A percentile compares a stretch with the other conserved stretches of the same genome.
These are phyloP conservation scores for Leptopterna dolabrata DNA, from an alignment of 2,888 invertebrate species.

Conservation along the genomic window DNA sequence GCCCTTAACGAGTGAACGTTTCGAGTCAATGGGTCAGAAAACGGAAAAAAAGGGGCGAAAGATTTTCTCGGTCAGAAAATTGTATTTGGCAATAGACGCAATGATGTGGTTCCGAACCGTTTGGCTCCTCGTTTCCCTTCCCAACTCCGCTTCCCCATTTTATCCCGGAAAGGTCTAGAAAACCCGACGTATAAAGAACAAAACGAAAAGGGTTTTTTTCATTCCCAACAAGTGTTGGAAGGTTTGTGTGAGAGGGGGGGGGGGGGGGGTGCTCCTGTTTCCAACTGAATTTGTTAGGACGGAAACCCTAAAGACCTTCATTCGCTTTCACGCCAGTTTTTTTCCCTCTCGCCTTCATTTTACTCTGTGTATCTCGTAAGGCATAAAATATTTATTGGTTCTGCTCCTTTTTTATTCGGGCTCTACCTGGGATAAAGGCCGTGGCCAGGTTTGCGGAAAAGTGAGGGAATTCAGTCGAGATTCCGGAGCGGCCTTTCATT, in stretches of 20 bases:
- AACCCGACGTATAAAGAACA: not conserved
- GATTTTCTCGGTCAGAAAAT: not conserved
- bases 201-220: not conserved
- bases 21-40: not conserved
- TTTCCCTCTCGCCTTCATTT: not conserved
- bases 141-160: not conserved
- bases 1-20: not conserved
- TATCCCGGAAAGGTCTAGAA: not conserved
- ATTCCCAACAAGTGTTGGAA: too few species aligned
- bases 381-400: conserved; percentile 28
- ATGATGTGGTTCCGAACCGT: not conserved
- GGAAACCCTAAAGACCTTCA: conserved; percentile 19
- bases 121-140: not conserved
- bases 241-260: not conserved
- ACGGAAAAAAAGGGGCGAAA: not conserved
- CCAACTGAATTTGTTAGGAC: conserved; percentile 15
- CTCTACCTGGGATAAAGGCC: not conserved
- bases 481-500: not conserved
- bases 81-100: conserved; percentile 5
- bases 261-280: not conserved
- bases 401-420: not conserved
- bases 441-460: not conserved
- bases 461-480: not conserved
- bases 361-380: not conserved
- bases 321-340: not conserved